Conservation (phyloP, 1,140 invertebrate species). For the Copidosoma floridanum region DNA sequence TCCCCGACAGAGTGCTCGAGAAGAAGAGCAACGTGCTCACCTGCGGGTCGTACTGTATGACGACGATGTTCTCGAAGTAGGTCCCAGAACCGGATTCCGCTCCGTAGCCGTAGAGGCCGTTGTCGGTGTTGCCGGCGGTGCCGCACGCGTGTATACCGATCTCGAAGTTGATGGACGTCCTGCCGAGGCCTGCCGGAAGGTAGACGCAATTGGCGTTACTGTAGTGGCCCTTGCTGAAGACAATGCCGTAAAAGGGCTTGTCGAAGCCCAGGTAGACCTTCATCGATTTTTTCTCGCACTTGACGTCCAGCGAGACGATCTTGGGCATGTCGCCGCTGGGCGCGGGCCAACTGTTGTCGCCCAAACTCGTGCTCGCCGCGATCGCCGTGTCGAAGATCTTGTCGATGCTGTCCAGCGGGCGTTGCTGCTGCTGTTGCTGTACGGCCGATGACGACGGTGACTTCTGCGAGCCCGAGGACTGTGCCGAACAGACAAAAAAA, state of each 20-base stretch:
- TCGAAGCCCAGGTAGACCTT: constrained; percentile 90
- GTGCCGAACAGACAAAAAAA: no score
- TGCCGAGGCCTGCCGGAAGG: constrained; percentile 80
- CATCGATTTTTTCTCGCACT: constrained; percentile 93
- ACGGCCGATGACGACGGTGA: constrained; percentile 35
- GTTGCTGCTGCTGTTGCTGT: constrained; percentile 34
- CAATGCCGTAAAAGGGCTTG: constrained; percentile 91
- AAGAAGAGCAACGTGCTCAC: constrained; percentile 62
- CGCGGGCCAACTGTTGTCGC: constrained; percentile 74
- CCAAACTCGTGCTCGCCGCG: constrained; percentile 38
- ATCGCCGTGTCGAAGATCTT: constrained; percentile 70
- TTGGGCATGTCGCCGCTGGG: constrained; percentile 84
- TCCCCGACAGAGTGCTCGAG: no score
- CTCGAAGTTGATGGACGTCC: constrained; percentile 84
- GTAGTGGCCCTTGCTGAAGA: constrained; percentile 90
- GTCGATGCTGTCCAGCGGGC: constrained; percentile 57
- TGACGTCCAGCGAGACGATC: constrained; percentile 86
- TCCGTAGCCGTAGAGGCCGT: constrained; percentile 79
- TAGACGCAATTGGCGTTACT: constrained; percentile 91
- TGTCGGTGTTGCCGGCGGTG: constrained; percentile 86
- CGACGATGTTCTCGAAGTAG: constrained; percentile 93
- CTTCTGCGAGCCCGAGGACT: background rate
- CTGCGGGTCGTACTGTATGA: constrained; percentile 91
- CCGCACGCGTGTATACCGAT: constrained; percentile 89
- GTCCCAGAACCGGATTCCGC: constrained; percentile 84